phyloP scores from a whole-genome alignment of 2,113 vertebrate species.

The Pedionomus torquatus region DNA sequence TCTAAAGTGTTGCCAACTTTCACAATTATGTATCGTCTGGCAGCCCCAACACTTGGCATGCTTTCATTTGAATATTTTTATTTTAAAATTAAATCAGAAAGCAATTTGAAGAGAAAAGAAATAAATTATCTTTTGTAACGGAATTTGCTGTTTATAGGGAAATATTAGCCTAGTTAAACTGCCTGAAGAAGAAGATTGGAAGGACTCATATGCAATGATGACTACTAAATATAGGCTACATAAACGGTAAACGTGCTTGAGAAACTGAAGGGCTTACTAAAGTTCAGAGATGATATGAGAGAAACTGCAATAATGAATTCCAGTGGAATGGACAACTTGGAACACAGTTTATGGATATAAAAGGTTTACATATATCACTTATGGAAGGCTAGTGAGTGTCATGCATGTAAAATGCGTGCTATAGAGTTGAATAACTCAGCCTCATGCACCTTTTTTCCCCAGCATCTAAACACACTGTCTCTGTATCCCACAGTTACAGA shows the following conservation, averaged over 20 bases:
- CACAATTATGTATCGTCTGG: not conserved
- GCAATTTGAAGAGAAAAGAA: not conserved
- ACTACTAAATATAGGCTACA: not conserved
- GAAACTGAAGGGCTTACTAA: not conserved
- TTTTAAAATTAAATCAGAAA: not conserved
- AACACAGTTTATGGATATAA: not conserved
- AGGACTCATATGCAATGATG: not conserved
- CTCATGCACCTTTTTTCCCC: not conserved
- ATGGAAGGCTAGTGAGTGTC: not conserved
- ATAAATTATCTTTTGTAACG: not conserved
- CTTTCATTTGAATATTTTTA: not conserved
- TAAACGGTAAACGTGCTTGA: not conserved
- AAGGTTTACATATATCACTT: not conserved
- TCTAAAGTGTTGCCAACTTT: not conserved
- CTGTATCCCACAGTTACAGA: not conserved
- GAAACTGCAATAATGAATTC: not conserved
- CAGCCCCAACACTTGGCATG: not conserved
- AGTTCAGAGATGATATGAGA: not conserved
- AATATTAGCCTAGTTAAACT: not conserved
- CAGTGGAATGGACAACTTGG: not conserved
- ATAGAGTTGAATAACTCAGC: not conserved
- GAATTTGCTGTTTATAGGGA: not conserved
- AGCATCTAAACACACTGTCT: not conserved
- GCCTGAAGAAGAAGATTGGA: not conserved
- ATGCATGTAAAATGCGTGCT: not conserved